Conservation (phyloP, 2,797 vertebrate genomes). For the Danionella dracula region DNA sequence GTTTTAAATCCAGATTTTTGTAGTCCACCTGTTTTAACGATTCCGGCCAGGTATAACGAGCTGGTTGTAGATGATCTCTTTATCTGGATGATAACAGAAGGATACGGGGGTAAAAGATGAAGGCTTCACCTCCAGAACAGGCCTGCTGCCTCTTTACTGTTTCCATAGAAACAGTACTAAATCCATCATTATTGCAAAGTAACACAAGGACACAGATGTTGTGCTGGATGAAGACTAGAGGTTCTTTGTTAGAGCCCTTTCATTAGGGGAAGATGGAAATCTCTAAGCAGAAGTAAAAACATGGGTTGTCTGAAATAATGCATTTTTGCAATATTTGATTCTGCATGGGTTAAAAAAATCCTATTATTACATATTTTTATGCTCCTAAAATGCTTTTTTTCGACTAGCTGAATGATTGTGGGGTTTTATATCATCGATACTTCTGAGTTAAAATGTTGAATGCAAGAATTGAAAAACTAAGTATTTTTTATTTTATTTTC, state of each 20-base stretch:
- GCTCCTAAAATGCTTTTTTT: too few species aligned
- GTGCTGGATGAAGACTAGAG: neutral
- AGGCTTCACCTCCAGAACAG: constrained; percentile 12
- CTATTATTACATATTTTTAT: too few species aligned
- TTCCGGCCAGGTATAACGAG: neutral
- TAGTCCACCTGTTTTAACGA: too few species aligned
- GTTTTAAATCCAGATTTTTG: too few species aligned
- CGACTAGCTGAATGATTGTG: too few species aligned
- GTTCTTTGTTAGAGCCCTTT: too few species aligned
- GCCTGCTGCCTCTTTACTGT: constrained; percentile 34
- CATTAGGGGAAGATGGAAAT: neutral
- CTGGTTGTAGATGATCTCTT: neutral
- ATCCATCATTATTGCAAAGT: constrained; percentile 34
- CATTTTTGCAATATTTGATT: too few species aligned
- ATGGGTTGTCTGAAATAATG: neutral
- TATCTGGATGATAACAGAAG: neutral
- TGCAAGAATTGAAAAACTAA: too few species aligned
- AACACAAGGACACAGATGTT: constrained; percentile 32
- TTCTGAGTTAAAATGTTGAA: too few species aligned
- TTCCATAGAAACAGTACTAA: constrained; percentile 47
- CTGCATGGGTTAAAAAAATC: too few species aligned
- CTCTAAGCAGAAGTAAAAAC: neutral
- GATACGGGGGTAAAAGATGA: constrained; percentile 22
- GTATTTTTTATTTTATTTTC: too few species aligned
- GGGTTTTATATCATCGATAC: too few species aligned